Evolutionary conservation across 2,888 invertebrate species (phyloP).

Genomic region (Caradrina kadenii): DNA sequence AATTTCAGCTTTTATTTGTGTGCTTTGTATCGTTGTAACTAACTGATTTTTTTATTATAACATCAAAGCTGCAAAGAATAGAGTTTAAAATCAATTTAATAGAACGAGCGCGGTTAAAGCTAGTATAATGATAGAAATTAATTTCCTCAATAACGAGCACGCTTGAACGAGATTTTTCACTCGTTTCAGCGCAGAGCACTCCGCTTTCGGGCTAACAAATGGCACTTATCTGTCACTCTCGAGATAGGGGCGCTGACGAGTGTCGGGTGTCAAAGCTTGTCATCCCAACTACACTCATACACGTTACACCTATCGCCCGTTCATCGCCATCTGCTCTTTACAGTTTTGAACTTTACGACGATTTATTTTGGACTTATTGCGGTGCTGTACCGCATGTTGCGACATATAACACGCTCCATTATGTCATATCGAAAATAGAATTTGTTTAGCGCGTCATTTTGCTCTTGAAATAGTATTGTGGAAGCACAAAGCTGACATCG

Average conservation of each 20-base stretch:
- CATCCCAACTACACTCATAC: slow-evolving; percentile 73
- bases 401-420: slow-evolving; percentile 68
- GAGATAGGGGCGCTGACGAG: slow-evolving; percentile 79
- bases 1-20: slow-evolving; percentile 13
- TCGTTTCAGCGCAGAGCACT: slow-evolving; percentile 65
- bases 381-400: slow-evolving; percentile 63
- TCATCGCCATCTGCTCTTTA: slow-evolving; percentile 59
- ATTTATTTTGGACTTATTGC: slow-evolving; percentile 68
- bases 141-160: slow-evolving; percentile 61
- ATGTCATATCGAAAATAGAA: slow-evolving; percentile 65
- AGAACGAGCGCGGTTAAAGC: slow-evolving; percentile 40
- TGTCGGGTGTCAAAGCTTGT: slow-evolving; percentile 80
- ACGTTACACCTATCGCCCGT: slow-evolving; percentile 62
- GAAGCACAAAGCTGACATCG: slow-evolving; percentile 20
- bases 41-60: slow-evolving; percentile 27
- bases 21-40: slow-evolving; percentile 3
- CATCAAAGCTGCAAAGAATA: slow-evolving; percentile 32
- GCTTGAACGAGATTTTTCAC: slow-evolving; percentile 65
- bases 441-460: slow-evolving; percentile 40
- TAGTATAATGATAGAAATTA: slow-evolving; percentile 60
- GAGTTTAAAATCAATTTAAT: slow-evolving; percentile 45
- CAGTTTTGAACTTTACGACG: slow-evolving; percentile 70
- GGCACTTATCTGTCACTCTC: slow-evolving; percentile 80
- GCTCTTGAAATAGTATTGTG: slow-evolving; percentile 17
- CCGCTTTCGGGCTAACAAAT: slow-evolving; percentile 78